Percentiles rank a stretch among this genome's conserved stretches.
phyloP scores from a whole-genome alignment of 92 coral and sea anemone genomes.

The Epizoanthus fatuus region DNA sequence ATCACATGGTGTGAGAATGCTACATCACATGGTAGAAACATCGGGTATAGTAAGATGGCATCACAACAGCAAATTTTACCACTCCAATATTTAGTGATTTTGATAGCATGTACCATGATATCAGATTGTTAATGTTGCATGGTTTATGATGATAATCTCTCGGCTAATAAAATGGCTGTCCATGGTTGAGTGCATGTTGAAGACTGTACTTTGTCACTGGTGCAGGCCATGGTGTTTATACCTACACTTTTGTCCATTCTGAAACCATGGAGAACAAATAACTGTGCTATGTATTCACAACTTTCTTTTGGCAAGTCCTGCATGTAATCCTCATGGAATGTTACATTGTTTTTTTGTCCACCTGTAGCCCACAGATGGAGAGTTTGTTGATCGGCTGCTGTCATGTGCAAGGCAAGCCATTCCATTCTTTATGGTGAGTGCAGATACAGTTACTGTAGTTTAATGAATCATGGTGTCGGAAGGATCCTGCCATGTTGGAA shows the following conservation, averaged over 20 bases:
- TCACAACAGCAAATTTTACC: too few species aligned
- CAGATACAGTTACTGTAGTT: too few species aligned
- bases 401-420: constrained; percentile 95
- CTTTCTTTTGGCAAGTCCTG: background rate
- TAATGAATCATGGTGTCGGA: background rate
- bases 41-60: too few species aligned
- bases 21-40: too few species aligned
- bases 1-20: too few species aligned
- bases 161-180: constrained; percentile 99
- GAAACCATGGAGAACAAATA: constrained; percentile 6
- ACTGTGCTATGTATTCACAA: too few species aligned
- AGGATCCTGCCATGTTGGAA: background rate
- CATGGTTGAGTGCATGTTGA: background rate
- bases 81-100: too few species aligned
- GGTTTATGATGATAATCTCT: constrained; percentile 77
- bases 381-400: constrained; percentile 82
- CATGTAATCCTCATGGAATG: too few species aligned
- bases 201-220: background rate
- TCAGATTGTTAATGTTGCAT: background rate
- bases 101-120: too few species aligned
- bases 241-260: constrained; percentile 45
- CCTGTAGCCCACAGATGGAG: constrained; percentile 84
- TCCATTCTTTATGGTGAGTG: constrained; percentile 92
- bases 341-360: background rate
- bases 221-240: constrained; percentile 62